Evolutionary conservation across 2,797 vertebrate species (phyloP).

Genomic region (Myripristis murdjan): DNA sequence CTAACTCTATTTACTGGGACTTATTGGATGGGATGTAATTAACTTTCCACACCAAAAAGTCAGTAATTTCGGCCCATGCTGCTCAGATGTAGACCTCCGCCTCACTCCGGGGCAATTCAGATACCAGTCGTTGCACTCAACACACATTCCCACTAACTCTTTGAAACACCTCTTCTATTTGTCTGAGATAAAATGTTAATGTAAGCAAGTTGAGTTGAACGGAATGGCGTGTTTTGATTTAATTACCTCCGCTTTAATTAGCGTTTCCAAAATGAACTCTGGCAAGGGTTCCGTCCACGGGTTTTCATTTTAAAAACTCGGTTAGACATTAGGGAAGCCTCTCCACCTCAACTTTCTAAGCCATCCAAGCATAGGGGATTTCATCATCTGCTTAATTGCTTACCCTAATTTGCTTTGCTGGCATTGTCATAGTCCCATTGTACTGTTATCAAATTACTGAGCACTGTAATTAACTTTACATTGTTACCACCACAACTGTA

Average conservation of each 20-base stretch:
- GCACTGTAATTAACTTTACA: constrained; percentile 74
- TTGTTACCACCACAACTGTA: constrained; percentile 63
- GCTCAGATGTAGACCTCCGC: constrained; percentile 4
- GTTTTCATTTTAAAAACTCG: constrained; percentile 32
- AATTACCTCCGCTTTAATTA: constrained; percentile 59
- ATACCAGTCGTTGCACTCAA: constrained; percentile 28
- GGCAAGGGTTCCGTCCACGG: constrained; percentile 7
- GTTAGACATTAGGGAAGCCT: constrained; percentile 33
- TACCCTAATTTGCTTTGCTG: constrained; percentile 72
- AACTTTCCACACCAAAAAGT: neutral
- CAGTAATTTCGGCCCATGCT: neutral
- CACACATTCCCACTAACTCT: constrained; percentile 50
- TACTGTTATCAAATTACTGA: constrained; percentile 70
- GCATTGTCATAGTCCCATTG: constrained; percentile 65
- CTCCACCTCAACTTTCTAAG: constrained; percentile 46
- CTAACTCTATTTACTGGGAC: neutral
- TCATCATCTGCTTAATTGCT: constrained; percentile 76
- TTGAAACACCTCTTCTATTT: constrained; percentile 37
- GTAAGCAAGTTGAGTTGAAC: constrained; percentile 47
- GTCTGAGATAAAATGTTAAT: constrained; percentile 54
- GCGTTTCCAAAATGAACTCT: constrained; percentile 48
- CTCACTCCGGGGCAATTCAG: constrained; percentile 38
- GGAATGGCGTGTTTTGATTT: constrained; percentile 39
- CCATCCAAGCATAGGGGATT: constrained; percentile 55
- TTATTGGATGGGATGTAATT: neutral